These are phyloP conservation scores for Paramuricea clavata DNA, from an alignment of 92 coral and sea anemone genomes.

Conservation along the genomic window DNA sequence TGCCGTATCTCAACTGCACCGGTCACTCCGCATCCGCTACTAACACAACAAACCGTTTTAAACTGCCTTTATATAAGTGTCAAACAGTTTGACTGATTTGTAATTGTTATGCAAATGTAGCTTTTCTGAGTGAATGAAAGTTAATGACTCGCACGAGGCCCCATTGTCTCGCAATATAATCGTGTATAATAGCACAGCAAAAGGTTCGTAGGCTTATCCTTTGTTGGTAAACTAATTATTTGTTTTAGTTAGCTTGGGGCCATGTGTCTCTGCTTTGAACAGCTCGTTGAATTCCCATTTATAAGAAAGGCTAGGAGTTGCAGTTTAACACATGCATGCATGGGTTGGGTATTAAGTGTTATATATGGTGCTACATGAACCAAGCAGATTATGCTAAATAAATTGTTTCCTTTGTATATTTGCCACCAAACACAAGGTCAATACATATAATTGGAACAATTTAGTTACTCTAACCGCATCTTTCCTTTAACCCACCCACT, in stretches of 20 bases:
- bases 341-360: too few species aligned
- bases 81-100: background rate
- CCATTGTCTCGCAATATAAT: conserved; percentile 18
- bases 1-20: background rate
- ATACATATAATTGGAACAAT: too few species aligned
- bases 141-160: conserved; percentile 24
- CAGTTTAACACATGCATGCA: background rate
- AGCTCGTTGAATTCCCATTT: background rate
- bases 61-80: conserved; percentile 26
- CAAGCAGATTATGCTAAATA: too few species aligned
- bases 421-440: too few species aligned
- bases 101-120: conserved; percentile 44
- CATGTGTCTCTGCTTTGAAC: background rate
- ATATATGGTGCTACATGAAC: background rate
- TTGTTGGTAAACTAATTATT: background rate
- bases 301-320: background rate
- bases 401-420: too few species aligned
- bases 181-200: background rate
- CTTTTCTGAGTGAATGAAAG: background rate
- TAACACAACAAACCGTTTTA: background rate
- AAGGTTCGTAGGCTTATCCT: background rate
- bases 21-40: background rate
- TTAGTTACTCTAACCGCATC: too few species aligned
- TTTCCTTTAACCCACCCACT: too few species aligned
- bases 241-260: background rate